These are phyloP conservation scores for Tridacna crocea DNA, from an alignment of 2,888 invertebrate genomes.

Conservation along the genomic window DNA sequence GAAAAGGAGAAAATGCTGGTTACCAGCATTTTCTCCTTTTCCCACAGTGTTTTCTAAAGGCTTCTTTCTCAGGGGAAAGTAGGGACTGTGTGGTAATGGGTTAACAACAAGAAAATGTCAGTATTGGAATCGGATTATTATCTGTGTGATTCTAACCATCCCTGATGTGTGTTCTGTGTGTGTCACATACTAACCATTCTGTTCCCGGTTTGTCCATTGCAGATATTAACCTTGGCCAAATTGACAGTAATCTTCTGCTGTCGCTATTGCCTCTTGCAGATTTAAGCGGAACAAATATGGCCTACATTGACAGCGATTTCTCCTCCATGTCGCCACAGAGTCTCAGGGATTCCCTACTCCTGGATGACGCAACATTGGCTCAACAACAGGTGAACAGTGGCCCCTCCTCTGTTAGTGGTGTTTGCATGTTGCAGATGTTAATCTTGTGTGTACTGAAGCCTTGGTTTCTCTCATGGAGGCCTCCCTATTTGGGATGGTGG, in stretches of 20 bases:
- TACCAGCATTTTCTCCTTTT: too few relatives aligned
- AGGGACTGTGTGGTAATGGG: too few relatives aligned
- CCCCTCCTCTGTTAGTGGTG: too few relatives aligned
- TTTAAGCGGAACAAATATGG: constrained; percentile 69
- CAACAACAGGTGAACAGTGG: constrained; percentile 73
- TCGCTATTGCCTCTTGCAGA: constrained; percentile 73
- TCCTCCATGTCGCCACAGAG: constrained; percentile 62
- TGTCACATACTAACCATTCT: constrained; percentile 34
- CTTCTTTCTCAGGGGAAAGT: too few relatives aligned
- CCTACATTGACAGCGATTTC: constrained; percentile 76
- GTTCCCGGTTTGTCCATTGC: constrained; percentile 63
- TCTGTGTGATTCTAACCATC: background rate
- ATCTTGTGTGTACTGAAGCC: too few relatives aligned
- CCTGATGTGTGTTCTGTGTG: constrained; percentile 28
- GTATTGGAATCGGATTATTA: background rate
- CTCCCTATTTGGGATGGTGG: background rate
- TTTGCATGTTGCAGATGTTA: too few relatives aligned
- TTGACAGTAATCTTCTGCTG: constrained; percentile 71
- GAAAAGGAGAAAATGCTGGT: too few relatives aligned
- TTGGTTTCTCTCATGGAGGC: background rate
- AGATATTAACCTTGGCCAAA: constrained; percentile 71
- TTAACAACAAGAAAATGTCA: too few relatives aligned
- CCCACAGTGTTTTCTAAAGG: too few relatives aligned
- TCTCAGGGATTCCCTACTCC: constrained; percentile 55
- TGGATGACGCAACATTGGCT: constrained; percentile 75